Percentiles rank a stretch among this genome's conserved stretches.
These are phyloP conservation scores for Austrolebias charrua DNA, from an alignment of 2,797 vertebrate species.

Conservation along the genomic window DNA sequence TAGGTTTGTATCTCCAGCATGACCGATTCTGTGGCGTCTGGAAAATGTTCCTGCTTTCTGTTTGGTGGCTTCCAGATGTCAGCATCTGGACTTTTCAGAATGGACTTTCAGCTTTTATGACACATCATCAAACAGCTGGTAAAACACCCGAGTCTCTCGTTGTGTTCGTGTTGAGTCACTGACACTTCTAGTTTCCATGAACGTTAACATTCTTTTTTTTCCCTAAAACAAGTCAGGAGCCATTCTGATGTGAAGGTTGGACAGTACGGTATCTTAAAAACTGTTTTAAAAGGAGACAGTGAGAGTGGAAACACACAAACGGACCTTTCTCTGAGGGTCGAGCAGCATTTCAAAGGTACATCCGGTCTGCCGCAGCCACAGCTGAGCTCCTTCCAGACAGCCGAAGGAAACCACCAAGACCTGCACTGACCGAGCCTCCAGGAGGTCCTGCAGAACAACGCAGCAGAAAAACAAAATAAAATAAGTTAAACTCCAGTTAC, in stretches of 20 bases:
- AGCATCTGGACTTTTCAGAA: constrained; percentile 41
- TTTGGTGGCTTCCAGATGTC: constrained; percentile 30
- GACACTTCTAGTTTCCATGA: neutral
- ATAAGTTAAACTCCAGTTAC: too few species aligned
- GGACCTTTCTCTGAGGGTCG: constrained; percentile 74
- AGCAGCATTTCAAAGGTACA: constrained; percentile 70
- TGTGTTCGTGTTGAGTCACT: constrained; percentile 10
- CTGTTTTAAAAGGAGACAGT: too few species aligned
- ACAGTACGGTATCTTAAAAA: too few species aligned
- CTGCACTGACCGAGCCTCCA: constrained; percentile 70
- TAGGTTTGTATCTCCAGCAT: neutral
- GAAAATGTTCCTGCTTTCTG: constrained; percentile 23
- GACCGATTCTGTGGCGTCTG: constrained; percentile 17
- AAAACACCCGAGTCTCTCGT: neutral
- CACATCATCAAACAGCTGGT: constrained; percentile 39
- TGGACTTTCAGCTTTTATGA: constrained; percentile 7
- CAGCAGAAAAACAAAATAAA: neutral
- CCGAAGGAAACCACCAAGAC: constrained; percentile 76
- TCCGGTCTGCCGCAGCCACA: constrained; percentile 77
- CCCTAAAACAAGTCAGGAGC: neutral
- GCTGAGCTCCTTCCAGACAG: constrained; percentile 62
- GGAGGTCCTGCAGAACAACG: constrained; percentile 46
- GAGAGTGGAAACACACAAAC: neutral
- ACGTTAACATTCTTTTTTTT: neutral
- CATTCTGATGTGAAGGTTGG: too few species aligned